Evolutionary conservation across 23 tunicate genomes (phyloP), one percentile per base, ranked within the genome.

Genomic region (Phallusia fumigata): DNA sequence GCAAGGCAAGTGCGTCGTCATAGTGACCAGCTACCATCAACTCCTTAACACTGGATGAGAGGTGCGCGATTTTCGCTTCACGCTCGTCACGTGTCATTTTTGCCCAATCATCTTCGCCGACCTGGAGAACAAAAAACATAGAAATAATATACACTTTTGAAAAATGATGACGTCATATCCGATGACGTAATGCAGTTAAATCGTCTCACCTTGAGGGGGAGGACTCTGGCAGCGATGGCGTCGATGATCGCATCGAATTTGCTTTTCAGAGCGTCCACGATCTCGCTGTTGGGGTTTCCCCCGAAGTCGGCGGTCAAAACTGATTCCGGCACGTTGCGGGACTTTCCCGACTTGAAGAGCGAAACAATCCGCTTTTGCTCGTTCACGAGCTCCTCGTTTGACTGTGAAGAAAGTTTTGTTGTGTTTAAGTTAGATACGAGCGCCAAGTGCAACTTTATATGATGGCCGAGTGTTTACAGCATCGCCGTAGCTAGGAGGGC

Each of bases 171-270:
- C 47, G 47, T 40, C 47, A 40, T 10, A 40, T 10, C 47, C 47
- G 47, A 40, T 40, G 31, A 65, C 6, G 74, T 24, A 6, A 75
- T 6, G 26, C 36, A 3, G 2, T 22, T 1, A 77, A 80, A 19
- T 49, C 2, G 10, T 19, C 10, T 19, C 18, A 89, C 93, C 93
- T 88, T 93, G 35, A 84, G 53, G 0, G 79, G 80, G 28, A 93
- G 74, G 0, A 75, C 89, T 78, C 84, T 84, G 64, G 76, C 86
- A 65, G 74, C 97, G 26, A 81, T 22, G 26, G 90, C 85, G 24
- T 90, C 88, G 31, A 93, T 78, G 24, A 92, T 78, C 18, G 90
- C 88, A 64, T 87, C 88, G 49, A 64, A 86, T 87, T 92, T 87
- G 53, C 87, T 90, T n/a, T 84, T 51, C 30, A 92, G 52, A 10